Base-by-base conservation (phyloP, 2,888 invertebrate species). In the Exephanes ischioxanthus region DNA sequence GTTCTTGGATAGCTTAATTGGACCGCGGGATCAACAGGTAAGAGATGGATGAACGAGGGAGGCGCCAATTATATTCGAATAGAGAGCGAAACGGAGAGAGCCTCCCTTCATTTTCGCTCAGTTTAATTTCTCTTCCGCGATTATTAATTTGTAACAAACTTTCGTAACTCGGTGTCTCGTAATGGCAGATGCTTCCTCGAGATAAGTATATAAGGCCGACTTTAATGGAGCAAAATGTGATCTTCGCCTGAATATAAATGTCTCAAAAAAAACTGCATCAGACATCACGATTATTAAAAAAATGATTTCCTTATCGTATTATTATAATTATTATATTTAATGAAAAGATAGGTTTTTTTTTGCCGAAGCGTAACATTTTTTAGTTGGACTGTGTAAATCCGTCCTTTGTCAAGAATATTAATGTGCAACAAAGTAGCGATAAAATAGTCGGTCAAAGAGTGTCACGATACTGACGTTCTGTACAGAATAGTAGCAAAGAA, bases 81-180 rank as follows among this genome's bases (percentile, higher is more conserved):
- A 58, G 76, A 77, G 66, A 30, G 66, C 80, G 19, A 70, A 48
- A 80, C 48, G 45, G 26, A 66, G 37, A 70, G 58, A 14, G 41
- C 11, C 61, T 37, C 7, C 61, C 66, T 77, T 77, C 51, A 77
- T 84, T 84, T 30, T 80, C 84, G 48, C 51, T 30, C 11, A 48
- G 51, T 80, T 76, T 61, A 67, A 80, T 80, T 58, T 80, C 58
- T 80, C 71, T 72, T 14, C 48, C 70, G 41, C 76, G 84, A 80
- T 77, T 84, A 84, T 84, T 84, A 80, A 84, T 84, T 80, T 51
- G 37, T 4, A 78, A 67, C 71, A 67, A 80, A 84, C 80, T 84
- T 84, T 51, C 19, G 48, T 30, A 77, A 66, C 71, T 82, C 58
- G n/a, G 76, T 61, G 19, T 41, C 63, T 67, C 53, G 55, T 63